Percentiles rank a stretch among this genome's conserved stretches.
These are phyloP conservation scores for Schizopygopsis pylzovi DNA, from an alignment of 2,797 vertebrate species.

Conservation along the genomic window DNA sequence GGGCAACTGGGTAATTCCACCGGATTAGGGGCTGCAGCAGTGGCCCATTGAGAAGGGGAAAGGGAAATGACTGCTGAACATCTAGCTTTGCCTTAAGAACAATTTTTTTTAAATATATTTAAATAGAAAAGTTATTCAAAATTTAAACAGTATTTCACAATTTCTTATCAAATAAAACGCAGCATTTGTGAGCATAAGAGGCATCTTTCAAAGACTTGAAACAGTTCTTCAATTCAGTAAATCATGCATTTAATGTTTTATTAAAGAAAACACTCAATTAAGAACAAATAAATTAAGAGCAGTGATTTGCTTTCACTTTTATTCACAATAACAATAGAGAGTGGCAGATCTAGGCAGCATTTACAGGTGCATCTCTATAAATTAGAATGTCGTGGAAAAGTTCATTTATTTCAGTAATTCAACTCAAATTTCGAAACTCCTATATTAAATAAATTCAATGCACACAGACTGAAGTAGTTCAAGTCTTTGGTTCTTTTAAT, in stretches of 20 bases:
- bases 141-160: neutral
- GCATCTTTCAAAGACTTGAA: too few relatives aligned
- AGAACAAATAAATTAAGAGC: neutral
- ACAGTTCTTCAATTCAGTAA: neutral
- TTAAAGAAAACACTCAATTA: neutral
- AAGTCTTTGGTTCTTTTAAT: too few relatives aligned
- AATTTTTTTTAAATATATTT: neutral
- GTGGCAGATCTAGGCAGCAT: neutral
- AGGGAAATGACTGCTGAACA: neutral
- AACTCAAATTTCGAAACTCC: too few relatives aligned
- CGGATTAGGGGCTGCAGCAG: conserved; percentile 22
- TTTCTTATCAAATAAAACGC: neutral
- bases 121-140: neutral
- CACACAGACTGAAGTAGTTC: too few relatives aligned
- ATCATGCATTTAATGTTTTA: neutral
- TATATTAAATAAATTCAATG: too few relatives aligned
- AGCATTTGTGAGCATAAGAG: neutral
- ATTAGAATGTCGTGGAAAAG: too few relatives aligned
- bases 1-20: conserved; percentile 35
- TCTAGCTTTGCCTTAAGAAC: neutral
- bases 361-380: neutral
- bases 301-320: too few relatives aligned
- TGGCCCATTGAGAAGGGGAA: neutral
- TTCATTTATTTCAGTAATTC: too few relatives aligned
- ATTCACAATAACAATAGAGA: neutral